Conservation (phyloP, 2,888 invertebrate genomes). For the Leptothorax acervorum region DNA sequence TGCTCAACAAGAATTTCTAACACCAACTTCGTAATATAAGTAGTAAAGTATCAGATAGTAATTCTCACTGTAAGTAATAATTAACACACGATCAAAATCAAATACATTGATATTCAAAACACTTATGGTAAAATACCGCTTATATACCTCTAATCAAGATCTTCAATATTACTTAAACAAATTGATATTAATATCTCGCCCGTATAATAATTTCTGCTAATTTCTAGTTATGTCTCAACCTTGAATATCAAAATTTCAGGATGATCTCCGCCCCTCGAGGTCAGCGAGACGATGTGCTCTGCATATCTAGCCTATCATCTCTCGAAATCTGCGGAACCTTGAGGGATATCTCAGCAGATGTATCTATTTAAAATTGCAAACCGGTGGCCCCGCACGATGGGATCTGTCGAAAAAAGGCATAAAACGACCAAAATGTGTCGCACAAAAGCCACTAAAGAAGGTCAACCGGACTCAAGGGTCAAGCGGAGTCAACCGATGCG, state of each 20-base stretch:
- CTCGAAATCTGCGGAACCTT: slow-evolving; percentile 67
- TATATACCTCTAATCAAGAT: background rate
- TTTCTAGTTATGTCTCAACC: background rate
- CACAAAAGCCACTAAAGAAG: slow-evolving; percentile 70
- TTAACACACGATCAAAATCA: background rate
- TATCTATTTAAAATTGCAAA: slow-evolving; percentile 69
- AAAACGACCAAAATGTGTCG: slow-evolving; percentile 73
- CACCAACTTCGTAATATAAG: background rate
- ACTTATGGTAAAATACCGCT: background rate
- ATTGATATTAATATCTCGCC: background rate
- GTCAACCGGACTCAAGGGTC: slow-evolving; percentile 65
- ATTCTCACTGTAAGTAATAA: background rate
- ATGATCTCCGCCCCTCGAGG: background rate
- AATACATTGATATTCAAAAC: background rate
- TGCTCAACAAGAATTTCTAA: slow-evolving; percentile 7
- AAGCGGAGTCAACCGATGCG: slow-evolving; percentile 75
- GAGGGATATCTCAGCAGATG: slow-evolving; percentile 66
- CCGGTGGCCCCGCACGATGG: slow-evolving; percentile 49
- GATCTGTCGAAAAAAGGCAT: slow-evolving; percentile 58
- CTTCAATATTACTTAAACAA: background rate
- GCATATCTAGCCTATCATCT: slow-evolving; percentile 75
- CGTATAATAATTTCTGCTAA: background rate
- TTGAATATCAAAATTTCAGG: background rate
- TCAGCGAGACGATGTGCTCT: slow-evolving; percentile 78
- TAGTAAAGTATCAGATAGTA: background rate